Percentiles rank a stretch among this genome's conserved stretches.
Evolutionary conservation across 2,113 vertebrate genomes (phyloP).

Genomic region (Dascyllus trimaculatus): DNA sequence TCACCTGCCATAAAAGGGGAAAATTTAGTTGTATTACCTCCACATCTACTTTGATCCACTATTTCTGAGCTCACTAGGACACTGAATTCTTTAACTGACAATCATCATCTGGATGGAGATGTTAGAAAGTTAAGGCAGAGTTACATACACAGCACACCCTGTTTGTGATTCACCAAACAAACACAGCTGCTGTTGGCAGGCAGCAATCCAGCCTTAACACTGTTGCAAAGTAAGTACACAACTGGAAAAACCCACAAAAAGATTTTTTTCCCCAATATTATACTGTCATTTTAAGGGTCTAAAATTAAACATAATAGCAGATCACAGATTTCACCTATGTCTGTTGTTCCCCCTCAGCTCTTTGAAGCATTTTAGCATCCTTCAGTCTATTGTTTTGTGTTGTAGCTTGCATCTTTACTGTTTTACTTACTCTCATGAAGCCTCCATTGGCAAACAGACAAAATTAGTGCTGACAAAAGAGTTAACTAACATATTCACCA

Average conservation of each 20-base stretch:
- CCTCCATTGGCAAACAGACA: too few species aligned
- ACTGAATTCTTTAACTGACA: slow-evolving; percentile 41
- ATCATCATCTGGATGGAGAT: slow-evolving; percentile 57
- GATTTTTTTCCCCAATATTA: neutral
- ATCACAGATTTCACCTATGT: too few species aligned
- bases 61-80: slow-evolving; percentile 54
- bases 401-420: too few species aligned
- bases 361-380: too few species aligned
- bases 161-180: slow-evolving; percentile 71
- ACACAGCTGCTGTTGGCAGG: slow-evolving; percentile 69
- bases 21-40: slow-evolving; percentile 19
- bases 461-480: too few species aligned
- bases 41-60: slow-evolving; percentile 50
- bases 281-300: neutral
- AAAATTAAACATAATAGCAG: neutral
- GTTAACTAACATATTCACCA: too few species aligned
- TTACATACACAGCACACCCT: slow-evolving; percentile 57
- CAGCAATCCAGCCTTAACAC: slow-evolving; percentile 27
- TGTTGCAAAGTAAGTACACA: slow-evolving; percentile 8
- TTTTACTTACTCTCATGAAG: too few species aligned
- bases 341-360: too few species aligned
- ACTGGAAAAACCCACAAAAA: neutral
- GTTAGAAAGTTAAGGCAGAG: slow-evolving; percentile 28
- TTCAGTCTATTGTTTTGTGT: too few species aligned
- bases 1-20: slow-evolving; percentile 30